Percentiles rank a stretch among this genome's conserved stretches.
Evolutionary conservation across 1,140 invertebrate genomes (phyloP).

Genomic region (Pseudomyrmex cubaensis): DNA sequence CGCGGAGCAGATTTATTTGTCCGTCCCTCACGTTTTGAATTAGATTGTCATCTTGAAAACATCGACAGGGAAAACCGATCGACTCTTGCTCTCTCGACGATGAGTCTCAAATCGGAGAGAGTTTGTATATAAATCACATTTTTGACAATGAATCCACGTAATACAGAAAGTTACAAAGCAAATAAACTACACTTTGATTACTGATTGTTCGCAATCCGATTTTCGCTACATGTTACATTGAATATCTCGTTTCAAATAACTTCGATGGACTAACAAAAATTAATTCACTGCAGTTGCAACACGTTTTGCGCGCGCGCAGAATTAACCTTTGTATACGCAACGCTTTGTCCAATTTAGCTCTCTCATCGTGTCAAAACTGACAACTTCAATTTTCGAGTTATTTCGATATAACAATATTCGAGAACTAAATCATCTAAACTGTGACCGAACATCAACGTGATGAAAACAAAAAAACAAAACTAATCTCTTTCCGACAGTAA

Average conservation of each 20-base stretch:
- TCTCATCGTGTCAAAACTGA: not conserved
- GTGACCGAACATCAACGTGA: not conserved
- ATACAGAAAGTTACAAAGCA: not conserved
- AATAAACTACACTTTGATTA: not conserved
- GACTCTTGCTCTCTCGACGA: not conserved
- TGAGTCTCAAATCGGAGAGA: not conserved
- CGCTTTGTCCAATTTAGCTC: constrained; percentile 38
- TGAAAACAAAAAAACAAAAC: not conserved
- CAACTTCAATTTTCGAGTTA: constrained; percentile 29
- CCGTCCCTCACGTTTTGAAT: not conserved
- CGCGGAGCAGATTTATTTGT: constrained; percentile 36
- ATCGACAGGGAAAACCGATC: constrained; percentile 12
- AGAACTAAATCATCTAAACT: not conserved
- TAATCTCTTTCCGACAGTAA: no score
- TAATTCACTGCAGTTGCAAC: constrained; percentile 43
- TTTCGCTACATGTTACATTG: constrained; percentile 3
- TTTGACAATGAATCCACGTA: not conserved
- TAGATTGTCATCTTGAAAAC: not conserved
- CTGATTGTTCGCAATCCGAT: not conserved
- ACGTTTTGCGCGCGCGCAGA: constrained; percentile 16
- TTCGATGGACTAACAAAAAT: constrained; percentile 37
- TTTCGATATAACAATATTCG: not conserved
- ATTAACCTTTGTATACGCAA: constrained; percentile 23
- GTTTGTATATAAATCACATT: no score
- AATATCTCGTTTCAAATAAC: constrained; percentile 28